These are phyloP conservation scores for Meteorus colon DNA, from an alignment of 2,888 invertebrate species.

Conservation along the genomic window DNA sequence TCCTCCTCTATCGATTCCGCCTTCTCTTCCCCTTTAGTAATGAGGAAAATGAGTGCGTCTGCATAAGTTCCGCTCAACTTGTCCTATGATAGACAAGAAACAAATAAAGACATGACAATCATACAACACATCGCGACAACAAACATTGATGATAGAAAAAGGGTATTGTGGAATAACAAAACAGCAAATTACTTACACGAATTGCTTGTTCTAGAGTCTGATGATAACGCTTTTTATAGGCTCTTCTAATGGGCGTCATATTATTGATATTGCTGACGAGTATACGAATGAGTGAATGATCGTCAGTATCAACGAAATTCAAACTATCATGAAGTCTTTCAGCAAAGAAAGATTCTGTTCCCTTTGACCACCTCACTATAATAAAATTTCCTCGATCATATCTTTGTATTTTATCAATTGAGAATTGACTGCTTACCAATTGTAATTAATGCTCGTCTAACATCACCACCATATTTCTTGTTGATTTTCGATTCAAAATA, in stretches of 20 bases:
- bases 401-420: background rate
- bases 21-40: background rate
- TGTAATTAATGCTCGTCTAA: background rate
- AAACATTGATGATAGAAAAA: background rate
- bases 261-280: background rate
- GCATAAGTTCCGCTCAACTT: background rate
- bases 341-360: background rate
- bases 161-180: background rate
- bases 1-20: background rate
- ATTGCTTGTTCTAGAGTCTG: background rate
- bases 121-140: background rate
- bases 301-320: background rate
- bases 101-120: background rate
- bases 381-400: background rate
- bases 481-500: background rate
- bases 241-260: background rate
- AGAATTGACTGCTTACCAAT: background rate
- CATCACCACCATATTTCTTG: background rate
- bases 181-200: background rate
- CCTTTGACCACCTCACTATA: slow-evolving; percentile 7
- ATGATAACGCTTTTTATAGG: background rate
- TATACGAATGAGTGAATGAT: background rate
- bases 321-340: background rate
- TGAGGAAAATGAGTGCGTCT: background rate
- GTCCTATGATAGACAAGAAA: background rate